Evolutionary conservation across 1,140 invertebrate species (phyloP), one percentile per base, ranked within the genome.

Genomic region (Panulirus ornatus): DNA sequence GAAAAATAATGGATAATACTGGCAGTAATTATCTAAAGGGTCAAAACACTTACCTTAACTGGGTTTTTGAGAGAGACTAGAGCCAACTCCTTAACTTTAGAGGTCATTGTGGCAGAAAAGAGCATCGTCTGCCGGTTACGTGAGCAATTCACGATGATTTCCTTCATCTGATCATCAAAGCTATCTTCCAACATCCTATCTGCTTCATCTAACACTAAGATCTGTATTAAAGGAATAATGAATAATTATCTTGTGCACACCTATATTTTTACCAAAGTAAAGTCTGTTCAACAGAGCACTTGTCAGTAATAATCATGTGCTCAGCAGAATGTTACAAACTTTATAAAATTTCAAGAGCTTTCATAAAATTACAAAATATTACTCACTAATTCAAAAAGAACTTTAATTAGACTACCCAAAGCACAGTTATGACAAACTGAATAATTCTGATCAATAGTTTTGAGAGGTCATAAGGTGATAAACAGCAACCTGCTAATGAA

Each of bases 51-150:
- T 83, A 99, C 95, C 94, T 97, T 98, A 11, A 99, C 96, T 0
- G 99, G 99, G 91, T 97, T 97, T 71, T 97, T 96, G 5, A 99
- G 94, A 0, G 98, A 99, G 0, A 99, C 96, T 1, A 97, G 95
- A 0, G 97, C 98, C 70, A 99, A 94, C 94, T 99, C 98, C 94
- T 98, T 96, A 0, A 99, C 98, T 94, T 98, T 96, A 76, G 99
- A 98, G 3, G 98, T 99, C 98, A 99, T 99, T 1, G 99, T 99
- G 19, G 99, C 99, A 1, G 99, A 99, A 94, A 99, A 99, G 30
- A 99, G 94, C 95, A 99, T 97, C 0, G 98, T 99, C 94, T 99
- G 98, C n/a, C 98, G 95, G n/a, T 96, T 98, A 63, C 96, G 95
- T 2, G 97, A 95, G 94, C 99, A 99, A 91, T 98, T 96, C 47